Evolutionary conservation across 2,113 vertebrate species (phyloP).

Genomic region (Vireo altiloquus): DNA sequence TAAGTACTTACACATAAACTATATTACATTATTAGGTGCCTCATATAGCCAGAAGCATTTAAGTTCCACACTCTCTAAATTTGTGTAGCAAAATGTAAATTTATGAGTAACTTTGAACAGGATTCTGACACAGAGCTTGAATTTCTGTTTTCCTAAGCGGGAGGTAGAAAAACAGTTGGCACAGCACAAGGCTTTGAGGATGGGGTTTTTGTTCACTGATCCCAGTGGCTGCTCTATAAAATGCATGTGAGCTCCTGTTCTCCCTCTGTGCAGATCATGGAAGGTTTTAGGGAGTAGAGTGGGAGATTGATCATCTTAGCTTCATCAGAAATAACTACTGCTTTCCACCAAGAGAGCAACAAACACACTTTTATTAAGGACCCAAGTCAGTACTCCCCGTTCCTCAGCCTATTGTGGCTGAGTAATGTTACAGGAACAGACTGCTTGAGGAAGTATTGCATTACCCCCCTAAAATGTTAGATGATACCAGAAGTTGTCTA

Average conservation of each 20-base stretch:
- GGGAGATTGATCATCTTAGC: neutral
- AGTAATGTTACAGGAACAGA: neutral
- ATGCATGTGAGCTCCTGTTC: neutral
- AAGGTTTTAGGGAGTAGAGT: neutral
- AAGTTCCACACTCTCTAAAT: neutral
- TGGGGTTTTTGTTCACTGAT: neutral
- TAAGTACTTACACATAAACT: neutral
- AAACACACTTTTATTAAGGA: neutral
- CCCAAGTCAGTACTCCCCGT: fast-evolving
- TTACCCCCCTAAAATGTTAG: neutral
- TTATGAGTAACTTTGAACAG: neutral
- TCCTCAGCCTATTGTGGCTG: neutral
- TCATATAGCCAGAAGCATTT: neutral
- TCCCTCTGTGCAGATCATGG: neutral
- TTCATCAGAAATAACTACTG: neutral
- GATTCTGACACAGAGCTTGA: neutral
- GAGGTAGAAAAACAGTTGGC: neutral
- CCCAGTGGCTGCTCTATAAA: neutral
- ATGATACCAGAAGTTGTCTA: neutral
- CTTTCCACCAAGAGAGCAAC: neutral
- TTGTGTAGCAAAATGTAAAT: neutral
- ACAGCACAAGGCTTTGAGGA: neutral
- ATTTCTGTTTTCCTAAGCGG: neutral
- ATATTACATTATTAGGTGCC: neutral
- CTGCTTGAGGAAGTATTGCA: neutral